phyloP scores from a whole-genome alignment of 2,797 vertebrate species.

The Poeciliopsis infans region DNA sequence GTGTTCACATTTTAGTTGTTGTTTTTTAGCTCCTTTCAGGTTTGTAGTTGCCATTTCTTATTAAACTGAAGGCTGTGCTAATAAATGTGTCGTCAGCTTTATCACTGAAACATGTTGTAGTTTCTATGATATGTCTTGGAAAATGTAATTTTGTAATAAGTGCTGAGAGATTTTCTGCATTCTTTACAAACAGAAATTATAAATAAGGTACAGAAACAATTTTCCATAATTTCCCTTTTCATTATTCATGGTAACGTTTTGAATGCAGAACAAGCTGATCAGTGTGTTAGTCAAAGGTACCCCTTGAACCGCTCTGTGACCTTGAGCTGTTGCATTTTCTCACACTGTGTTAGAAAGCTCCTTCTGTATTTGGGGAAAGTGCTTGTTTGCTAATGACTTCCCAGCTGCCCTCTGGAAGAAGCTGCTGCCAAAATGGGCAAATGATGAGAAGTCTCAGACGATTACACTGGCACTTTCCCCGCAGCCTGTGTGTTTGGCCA shows the following conservation, averaged over 20 bases:
- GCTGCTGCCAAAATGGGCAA: constrained; percentile 42
- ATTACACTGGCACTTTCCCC: constrained; percentile 28
- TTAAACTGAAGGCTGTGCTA: background rate
- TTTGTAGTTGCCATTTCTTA: background rate
- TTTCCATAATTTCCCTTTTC: background rate
- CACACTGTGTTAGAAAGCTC: constrained; percentile 21
- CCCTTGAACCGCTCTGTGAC: background rate
- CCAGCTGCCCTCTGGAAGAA: constrained; percentile 65
- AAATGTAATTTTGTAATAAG: background rate
- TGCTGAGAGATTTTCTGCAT: background rate
- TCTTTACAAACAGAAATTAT: background rate
- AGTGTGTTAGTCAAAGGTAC: background rate
- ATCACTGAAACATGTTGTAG: background rate
- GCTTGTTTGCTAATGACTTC: constrained; percentile 57
- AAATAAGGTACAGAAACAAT: no score
- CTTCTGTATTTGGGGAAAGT: constrained; percentile 49
- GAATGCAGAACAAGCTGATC: background rate
- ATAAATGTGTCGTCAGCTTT: background rate
- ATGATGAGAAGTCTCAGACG: constrained; percentile 47
- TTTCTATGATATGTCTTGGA: background rate
- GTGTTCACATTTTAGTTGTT: background rate
- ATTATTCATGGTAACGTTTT: background rate
- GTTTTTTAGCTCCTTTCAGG: background rate
- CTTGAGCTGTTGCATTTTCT: constrained; percentile 16
- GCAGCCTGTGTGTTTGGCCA: constrained; percentile 28